Evolutionary conservation across 2,888 invertebrate species (phyloP).

Genomic region (Antheraea yamamai): DNA sequence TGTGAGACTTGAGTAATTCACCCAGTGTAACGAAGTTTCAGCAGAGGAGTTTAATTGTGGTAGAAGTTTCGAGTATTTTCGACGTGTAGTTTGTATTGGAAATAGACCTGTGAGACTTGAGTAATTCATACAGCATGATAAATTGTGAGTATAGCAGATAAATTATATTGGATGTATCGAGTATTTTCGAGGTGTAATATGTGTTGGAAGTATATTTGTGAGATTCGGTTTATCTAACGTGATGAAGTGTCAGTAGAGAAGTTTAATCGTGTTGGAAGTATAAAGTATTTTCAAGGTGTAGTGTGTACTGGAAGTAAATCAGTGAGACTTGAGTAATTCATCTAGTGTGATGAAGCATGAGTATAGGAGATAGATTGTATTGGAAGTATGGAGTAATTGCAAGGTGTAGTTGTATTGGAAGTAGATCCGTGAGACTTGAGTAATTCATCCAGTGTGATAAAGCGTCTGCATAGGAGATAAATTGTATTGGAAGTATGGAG

Average conservation of each 20-base stretch:
- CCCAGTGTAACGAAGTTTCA: background rate
- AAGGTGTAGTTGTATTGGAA: background rate
- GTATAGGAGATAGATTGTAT: background rate
- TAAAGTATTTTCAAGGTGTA: background rate
- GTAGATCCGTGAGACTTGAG: no score
- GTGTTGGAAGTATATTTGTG: no score
- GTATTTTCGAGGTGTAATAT: background rate
- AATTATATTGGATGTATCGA: background rate
- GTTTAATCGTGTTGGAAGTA: background rate
- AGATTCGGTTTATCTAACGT: background rate
- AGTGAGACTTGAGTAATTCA: no score
- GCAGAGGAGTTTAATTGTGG: background rate
- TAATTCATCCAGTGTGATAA: no score
- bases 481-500: no score
- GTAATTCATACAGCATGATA: background rate
- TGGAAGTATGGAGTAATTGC: background rate
- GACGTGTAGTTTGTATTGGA: constrained; percentile 28
- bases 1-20: background rate
- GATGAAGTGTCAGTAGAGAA: background rate
- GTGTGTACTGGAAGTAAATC: no score
- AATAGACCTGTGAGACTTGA: constrained; percentile 36
- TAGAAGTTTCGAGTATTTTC: background rate
- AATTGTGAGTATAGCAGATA: background rate
- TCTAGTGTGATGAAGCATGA: no score
- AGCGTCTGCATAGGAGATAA: no score